Percentiles rank a stretch among this genome's conserved stretches.
These are phyloP conservation scores for Drosophila suboccidentalis DNA, from an alignment of 2,888 invertebrate species.

Conservation along the genomic window DNA sequence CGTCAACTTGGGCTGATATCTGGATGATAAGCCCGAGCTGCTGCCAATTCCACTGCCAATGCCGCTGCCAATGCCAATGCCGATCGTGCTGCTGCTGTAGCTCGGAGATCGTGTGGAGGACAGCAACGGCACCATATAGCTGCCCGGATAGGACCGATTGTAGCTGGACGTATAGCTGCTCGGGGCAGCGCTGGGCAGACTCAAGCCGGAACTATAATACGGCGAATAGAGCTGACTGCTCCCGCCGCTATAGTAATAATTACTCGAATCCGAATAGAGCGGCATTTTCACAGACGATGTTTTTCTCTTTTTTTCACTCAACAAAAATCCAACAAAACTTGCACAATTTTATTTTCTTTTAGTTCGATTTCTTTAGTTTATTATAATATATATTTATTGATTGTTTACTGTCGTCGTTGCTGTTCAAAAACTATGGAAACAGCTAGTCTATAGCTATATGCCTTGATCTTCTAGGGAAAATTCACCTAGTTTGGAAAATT, in stretches of 20 bases:
- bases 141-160: conserved; percentile 85
- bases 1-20: conserved; percentile 91
- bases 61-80: conserved; percentile 33
- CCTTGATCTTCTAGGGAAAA: background rate
- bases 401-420: background rate
- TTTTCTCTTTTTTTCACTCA: conserved; percentile 21
- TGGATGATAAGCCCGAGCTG: conserved; percentile 81
- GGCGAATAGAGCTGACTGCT: conserved; percentile 86
- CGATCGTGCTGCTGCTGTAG: conserved; percentile 24
- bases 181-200: conserved; percentile 86
- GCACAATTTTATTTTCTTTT: background rate
- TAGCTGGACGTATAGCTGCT: conserved; percentile 87
- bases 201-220: conserved; percentile 85
- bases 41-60: conserved; percentile 43
- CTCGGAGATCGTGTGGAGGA: conserved; percentile 72
- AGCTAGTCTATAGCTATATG: conserved; percentile 1
- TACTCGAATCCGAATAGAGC: conserved; percentile 88
- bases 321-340: conserved; percentile 36
- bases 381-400: background rate
- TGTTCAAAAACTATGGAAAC: background rate
- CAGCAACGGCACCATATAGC: conserved; percentile 81
- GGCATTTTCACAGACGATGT: conserved; percentile 87
- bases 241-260: conserved; percentile 86
- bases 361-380: background rate
- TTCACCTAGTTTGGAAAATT: no score